Evolutionary conservation across 2,888 invertebrate species (phyloP).

Genomic region (Limnephilus marmoratus): DNA sequence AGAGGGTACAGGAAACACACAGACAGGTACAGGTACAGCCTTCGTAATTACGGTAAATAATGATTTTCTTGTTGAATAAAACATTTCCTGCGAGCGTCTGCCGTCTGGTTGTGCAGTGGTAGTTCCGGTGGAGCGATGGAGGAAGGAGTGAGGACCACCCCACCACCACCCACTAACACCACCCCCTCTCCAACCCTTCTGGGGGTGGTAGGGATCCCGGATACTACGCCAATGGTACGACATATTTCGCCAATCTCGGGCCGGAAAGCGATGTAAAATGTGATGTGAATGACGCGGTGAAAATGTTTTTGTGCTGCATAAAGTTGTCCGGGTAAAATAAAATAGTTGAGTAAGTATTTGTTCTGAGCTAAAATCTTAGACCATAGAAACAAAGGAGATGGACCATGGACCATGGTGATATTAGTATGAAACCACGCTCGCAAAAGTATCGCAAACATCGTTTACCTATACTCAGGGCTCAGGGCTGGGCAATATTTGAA

Average conservation of each 20-base stretch:
- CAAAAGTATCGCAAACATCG: too few relatives aligned
- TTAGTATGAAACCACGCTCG: too few relatives aligned
- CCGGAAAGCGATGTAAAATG: background rate
- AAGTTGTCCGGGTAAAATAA: background rate
- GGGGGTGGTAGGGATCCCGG: background rate
- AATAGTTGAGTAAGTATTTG: background rate
- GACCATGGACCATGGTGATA: too few relatives aligned
- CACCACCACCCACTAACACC: background rate
- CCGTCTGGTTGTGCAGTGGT: background rate
- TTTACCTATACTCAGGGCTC: too few relatives aligned
- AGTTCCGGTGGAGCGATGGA: background rate
- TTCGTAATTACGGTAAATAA: conserved; percentile 2
- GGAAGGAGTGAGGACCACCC: background rate
- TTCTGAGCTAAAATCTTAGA: background rate
- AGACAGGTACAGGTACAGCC: background rate
- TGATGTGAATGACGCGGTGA: background rate
- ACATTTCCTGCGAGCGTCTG: conserved; percentile 2
- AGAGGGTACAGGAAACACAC: background rate
- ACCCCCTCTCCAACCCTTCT: background rate
- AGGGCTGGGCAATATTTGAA: too few relatives aligned
- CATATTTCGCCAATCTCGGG: background rate
- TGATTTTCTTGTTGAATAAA: conserved; percentile 2
- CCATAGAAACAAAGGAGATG: too few relatives aligned
- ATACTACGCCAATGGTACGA: background rate
- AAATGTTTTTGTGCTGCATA: background rate